Evolutionary conservation across 2,113 vertebrate genomes (phyloP), one percentile per base, ranked within the genome.

Genomic region (Etheostoma cragini): DNA sequence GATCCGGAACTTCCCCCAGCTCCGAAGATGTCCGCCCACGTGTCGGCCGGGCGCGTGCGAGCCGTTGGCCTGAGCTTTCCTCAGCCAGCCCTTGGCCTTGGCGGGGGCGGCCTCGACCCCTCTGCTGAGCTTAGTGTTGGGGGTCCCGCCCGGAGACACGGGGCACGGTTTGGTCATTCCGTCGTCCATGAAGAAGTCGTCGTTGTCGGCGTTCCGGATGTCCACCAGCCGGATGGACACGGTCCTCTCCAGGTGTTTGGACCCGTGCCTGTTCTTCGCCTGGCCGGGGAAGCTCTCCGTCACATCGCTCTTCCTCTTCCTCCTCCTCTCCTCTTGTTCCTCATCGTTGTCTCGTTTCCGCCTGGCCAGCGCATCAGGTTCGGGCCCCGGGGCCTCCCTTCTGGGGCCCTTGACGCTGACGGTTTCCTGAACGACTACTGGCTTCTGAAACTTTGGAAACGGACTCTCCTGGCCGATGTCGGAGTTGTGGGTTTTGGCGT

Each of bases 1-100:
- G 96, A 99, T 99, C 86, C 96, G 93, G 93, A 99, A 99, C 88
- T 96, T 97, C 0, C 97, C 98, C 98, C 98, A 99, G 94, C 96
- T 97, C 73, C 96, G 96, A 42, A 95, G 95, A 0, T 96, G 96
- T 84, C 95, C 68, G 1, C 52, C 94, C 0, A 91, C 90, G 11
- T 96, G 89, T 1, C 94, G 86, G 2, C 89, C 95, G 94, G 96
- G 91, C 82, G 96, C 82, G 94, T 95, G 93, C 71, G 91, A 92
- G 83, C 94, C 83, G 73, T 84, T 73, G n/a, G 92, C 74, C 33
- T 84, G 89, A 7, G 87, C 83, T 93, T 88, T 97, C 92, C 93
- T 85, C 16, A 95, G 93, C 53, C 95, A 94, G 42, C 95, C 95
- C 0, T 96, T 96, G 87, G 94, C 94, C 85, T 91, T 96, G 92